These are phyloP conservation scores for Ranitomeya imitator DNA, from an alignment of 2,113 vertebrate species.

Conservation along the genomic window DNA sequence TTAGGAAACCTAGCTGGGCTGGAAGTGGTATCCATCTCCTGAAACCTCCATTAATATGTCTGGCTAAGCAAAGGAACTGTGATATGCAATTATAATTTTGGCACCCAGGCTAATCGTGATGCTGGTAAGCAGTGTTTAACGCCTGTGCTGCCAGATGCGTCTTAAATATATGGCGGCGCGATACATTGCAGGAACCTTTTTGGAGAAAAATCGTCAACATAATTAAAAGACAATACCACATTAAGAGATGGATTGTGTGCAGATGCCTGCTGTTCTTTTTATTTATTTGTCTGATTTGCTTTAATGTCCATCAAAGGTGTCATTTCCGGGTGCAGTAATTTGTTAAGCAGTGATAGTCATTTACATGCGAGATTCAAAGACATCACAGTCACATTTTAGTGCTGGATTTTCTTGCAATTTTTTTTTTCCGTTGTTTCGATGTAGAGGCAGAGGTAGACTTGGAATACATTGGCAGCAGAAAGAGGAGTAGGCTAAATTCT, in stretches of 20 bases:
- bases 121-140: conserved; percentile 58
- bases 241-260: conserved; percentile 43
- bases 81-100: conserved; percentile 49
- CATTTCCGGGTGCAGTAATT: conserved; percentile 32
- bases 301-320: conserved; percentile 45
- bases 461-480: conserved; percentile 48
- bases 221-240: conserved; percentile 54
- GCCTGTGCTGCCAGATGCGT: conserved; percentile 55
- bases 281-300: conserved; percentile 42
- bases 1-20: conserved; percentile 59
- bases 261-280: conserved; percentile 43
- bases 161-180: conserved; percentile 52
- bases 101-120: conserved; percentile 60
- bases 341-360: conserved; percentile 48
- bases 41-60: conserved; percentile 56
- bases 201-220: conserved; percentile 39
- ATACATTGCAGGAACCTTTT: conserved; percentile 35
- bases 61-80: conserved; percentile 54
- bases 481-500: conserved; percentile 58
- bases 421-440: conserved; percentile 11
- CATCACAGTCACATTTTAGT: conserved; percentile 1
- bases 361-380: conserved; percentile 37
- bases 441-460: conserved; percentile 34
- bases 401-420: background rate
- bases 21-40: conserved; percentile 64